Conservation (phyloP, 2,888 invertebrate species). For the Scotopteryx bipunctaria region DNA sequence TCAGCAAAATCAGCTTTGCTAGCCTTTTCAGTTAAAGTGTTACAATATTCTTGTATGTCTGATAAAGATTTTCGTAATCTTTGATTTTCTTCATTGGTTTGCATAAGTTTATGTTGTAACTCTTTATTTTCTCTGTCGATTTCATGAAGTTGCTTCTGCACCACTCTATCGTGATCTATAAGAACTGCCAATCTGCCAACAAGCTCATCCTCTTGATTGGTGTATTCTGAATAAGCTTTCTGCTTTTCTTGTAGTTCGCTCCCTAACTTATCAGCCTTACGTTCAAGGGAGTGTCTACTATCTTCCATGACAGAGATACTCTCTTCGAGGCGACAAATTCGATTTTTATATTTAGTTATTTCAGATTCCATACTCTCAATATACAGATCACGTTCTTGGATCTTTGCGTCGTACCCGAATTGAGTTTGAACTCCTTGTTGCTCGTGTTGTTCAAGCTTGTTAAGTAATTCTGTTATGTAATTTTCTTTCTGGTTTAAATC, state of each 20-base stretch:
- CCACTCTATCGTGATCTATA: slow-evolving; percentile 84
- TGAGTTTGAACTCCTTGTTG: slow-evolving; percentile 66
- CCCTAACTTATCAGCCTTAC: slow-evolving; percentile 84
- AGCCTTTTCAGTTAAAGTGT: slow-evolving; percentile 60
- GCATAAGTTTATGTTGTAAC: slow-evolving; percentile 79
- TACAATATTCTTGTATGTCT: slow-evolving; percentile 69
- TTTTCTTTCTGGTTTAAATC: slow-evolving; percentile 67
- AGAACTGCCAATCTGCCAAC: slow-evolving; percentile 85
- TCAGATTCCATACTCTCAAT: slow-evolving; percentile 89
- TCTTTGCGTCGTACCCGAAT: slow-evolving; percentile 85
- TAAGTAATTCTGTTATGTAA: slow-evolving; percentile 60
- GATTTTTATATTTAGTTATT: slow-evolving; percentile 84
- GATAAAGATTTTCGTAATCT: slow-evolving; percentile 71
- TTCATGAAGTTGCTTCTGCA: slow-evolving; percentile 85
- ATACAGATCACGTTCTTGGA: slow-evolving; percentile 89
- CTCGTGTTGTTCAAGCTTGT: slow-evolving; percentile 60
- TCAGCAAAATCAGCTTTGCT: slow-evolving; percentile 59
- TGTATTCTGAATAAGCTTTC: slow-evolving; percentile 83
- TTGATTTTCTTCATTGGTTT: slow-evolving; percentile 79
- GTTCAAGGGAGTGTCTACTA: slow-evolving; percentile 83
- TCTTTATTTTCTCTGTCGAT: slow-evolving; percentile 82
- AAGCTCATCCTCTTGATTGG: slow-evolving; percentile 85
- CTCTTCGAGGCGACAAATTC: slow-evolving; percentile 86
- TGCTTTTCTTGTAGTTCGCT: slow-evolving; percentile 84
- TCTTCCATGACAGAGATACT: slow-evolving; percentile 85